These are phyloP conservation scores for Synanthedon tipuliformis DNA, from an alignment of 2,888 invertebrate species.

Conservation along the genomic window DNA sequence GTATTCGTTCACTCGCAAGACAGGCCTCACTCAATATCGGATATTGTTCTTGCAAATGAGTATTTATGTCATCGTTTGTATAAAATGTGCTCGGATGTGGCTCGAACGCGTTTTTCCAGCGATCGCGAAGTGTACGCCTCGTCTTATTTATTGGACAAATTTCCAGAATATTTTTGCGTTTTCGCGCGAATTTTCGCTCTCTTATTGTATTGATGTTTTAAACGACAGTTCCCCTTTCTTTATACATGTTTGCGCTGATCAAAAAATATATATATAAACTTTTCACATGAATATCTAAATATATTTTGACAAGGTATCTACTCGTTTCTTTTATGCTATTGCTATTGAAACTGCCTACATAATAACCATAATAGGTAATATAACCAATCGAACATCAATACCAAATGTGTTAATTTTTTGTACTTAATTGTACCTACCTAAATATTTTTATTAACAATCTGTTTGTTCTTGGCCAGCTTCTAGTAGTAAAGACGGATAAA, in stretches of 20 bases:
- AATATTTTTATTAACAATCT: too few relatives aligned
- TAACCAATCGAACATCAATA: too few relatives aligned
- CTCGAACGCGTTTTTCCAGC: slow-evolving; percentile 29
- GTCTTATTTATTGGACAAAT: slow-evolving; percentile 21
- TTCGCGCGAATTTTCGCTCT: slow-evolving; percentile 12
- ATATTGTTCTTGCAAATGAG: slow-evolving; percentile 69
- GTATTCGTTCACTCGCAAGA: slow-evolving; percentile 39
- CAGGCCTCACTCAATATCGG: slow-evolving; percentile 69
- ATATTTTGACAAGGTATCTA: too few relatives aligned
- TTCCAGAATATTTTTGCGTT: slow-evolving; percentile 16
- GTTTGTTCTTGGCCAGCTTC: too few relatives aligned
- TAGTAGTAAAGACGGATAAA: too few relatives aligned
- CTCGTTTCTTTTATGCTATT: too few relatives aligned
- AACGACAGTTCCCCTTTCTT: not conserved
- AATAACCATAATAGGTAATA: too few relatives aligned
- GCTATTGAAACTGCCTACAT: too few relatives aligned
- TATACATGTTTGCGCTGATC: not conserved
- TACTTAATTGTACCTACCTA: too few relatives aligned
- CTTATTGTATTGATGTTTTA: slow-evolving; percentile 1
- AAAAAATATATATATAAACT: not conserved
- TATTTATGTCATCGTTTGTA: slow-evolving; percentile 67
- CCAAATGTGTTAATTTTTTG: too few relatives aligned
- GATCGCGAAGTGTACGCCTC: slow-evolving; percentile 13
- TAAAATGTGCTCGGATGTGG: slow-evolving; percentile 50
- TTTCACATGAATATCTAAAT: too few relatives aligned